Evolutionary conservation across 2,888 invertebrate genomes (phyloP), one percentile per base, ranked within the genome.

Genomic region (Xylophagus ater): DNA sequence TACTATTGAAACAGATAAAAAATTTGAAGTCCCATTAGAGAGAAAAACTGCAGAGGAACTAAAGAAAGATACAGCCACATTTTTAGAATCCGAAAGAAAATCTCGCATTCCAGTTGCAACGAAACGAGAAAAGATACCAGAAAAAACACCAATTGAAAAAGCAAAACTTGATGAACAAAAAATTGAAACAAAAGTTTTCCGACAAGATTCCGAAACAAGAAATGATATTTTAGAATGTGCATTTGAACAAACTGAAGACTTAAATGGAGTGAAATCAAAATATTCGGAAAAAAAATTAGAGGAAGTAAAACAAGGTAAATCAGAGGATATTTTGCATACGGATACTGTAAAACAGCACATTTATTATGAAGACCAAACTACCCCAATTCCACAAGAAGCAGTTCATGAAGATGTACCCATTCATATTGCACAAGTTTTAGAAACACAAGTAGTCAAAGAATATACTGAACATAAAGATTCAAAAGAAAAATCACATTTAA

Each of bases 171-270:
- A 37, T 10, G 29, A 26, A 5, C 42, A 40, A n/a, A n/a, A 41
- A 9, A 18, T 31, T 9, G 58, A 53, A 17, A 50, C 41, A 14
- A 57, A 58, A 46, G 55, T 63, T 32, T 49, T 55, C 2, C 54
- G 62, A 8, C 62, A 64, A 40, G 53, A 60, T 2, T 63, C 62
- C 1, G 62, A 63, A 31, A 63, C 62, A 0, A 48, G 62, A 42
- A 62, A 63, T 41, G 62, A 63, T 50, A 44, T 63, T 9, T 46
- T 60, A 3, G 59, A 60, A 41, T 47, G 53, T 18, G 57, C 57
- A 41, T 49, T 17, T 12, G 46, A 44, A 14, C 20, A 24, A 32
- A 37, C 25, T 4, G 37, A 37, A 9, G 19, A 15, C 18, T 32
- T 12, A 15, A 18, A 34, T 21, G 12, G 21, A 28, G 26, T 10